Evolutionary conservation across 2,888 invertebrate species (phyloP).

Genomic region (Melanostoma scalare): DNA sequence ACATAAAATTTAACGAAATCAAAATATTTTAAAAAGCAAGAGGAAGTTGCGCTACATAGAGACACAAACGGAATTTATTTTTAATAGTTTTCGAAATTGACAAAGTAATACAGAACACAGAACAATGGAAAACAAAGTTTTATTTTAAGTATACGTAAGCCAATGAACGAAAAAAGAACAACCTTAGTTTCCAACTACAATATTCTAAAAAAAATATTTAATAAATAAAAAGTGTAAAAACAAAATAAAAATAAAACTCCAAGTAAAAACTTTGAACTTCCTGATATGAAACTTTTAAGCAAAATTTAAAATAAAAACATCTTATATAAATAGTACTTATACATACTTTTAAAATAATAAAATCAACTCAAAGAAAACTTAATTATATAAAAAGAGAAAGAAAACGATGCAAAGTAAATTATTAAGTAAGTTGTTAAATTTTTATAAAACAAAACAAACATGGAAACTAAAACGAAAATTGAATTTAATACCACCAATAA

Average conservation of each 20-base stretch:
- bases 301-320: conserved; percentile 21
- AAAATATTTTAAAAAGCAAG: conserved; percentile 60
- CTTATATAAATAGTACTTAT: conserved; percentile 53
- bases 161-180: conserved; percentile 36
- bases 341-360: conserved; percentile 55
- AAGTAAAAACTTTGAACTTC: conserved; percentile 43
- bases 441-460: conserved; percentile 50
- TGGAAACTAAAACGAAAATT: conserved; percentile 71
- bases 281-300: conserved; percentile 34
- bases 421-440: conserved; percentile 63
- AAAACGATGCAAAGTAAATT: conserved; percentile 49
- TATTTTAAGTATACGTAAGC: conserved; percentile 33
- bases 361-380: conserved; percentile 16
- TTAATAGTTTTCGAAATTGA: conserved; percentile 51
- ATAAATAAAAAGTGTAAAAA: conserved; percentile 19
- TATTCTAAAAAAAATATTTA: conserved; percentile 48
- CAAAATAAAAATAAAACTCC: conserved; percentile 46
- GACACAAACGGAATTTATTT: conserved; percentile 69
- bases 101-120: conserved; percentile 24
- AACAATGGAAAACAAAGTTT: conserved; percentile 31
- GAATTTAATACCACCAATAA: conserved; percentile 70
- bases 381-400: conserved; percentile 23
- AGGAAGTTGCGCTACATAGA: conserved; percentile 58
- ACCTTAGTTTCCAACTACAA: conserved; percentile 58
- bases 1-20: conserved; percentile 52